Percentiles rank a stretch among this genome's conserved stretches.
Conservation (phyloP, 2,888 invertebrate species). For the Oeneis ivallda region DNA sequence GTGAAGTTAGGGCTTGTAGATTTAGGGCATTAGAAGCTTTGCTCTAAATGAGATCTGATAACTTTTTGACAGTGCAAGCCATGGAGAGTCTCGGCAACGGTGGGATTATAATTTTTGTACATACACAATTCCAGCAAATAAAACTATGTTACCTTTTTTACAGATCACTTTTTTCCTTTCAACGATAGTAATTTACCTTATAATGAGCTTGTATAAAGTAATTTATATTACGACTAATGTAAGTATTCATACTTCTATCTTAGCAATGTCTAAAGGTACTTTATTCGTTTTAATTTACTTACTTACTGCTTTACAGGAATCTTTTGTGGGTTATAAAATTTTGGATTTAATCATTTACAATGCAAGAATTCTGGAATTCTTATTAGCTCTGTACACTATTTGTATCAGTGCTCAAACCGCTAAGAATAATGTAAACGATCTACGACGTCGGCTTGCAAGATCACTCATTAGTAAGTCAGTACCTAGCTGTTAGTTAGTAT, state of each 20-base stretch:
- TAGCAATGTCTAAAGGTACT: too few species aligned
- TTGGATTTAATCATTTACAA: background rate
- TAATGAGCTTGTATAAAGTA: background rate
- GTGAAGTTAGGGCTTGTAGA: too few species aligned
- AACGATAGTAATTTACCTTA: background rate
- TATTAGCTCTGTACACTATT: background rate
- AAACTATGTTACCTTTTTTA: background rate
- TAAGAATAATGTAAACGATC: conserved; percentile 3
- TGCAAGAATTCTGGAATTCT: background rate
- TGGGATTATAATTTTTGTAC: too few species aligned
- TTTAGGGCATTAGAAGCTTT: too few species aligned
- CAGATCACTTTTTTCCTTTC: background rate
- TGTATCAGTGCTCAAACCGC: conserved; percentile 8
- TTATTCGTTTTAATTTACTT: background rate
- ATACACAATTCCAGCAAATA: too few species aligned
- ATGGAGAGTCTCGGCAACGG: too few species aligned
- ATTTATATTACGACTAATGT: background rate
- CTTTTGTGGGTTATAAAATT: background rate
- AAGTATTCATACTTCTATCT: too few species aligned
- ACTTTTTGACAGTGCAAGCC: too few species aligned
- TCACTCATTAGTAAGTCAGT: conserved; percentile 8
- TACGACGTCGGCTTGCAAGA: conserved; percentile 13
- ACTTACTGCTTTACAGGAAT: background rate
- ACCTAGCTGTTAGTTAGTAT: too few species aligned
- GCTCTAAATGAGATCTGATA: too few species aligned